Conservation (phyloP, 1,140 invertebrate genomes). For the Olivierus martensii region DNA sequence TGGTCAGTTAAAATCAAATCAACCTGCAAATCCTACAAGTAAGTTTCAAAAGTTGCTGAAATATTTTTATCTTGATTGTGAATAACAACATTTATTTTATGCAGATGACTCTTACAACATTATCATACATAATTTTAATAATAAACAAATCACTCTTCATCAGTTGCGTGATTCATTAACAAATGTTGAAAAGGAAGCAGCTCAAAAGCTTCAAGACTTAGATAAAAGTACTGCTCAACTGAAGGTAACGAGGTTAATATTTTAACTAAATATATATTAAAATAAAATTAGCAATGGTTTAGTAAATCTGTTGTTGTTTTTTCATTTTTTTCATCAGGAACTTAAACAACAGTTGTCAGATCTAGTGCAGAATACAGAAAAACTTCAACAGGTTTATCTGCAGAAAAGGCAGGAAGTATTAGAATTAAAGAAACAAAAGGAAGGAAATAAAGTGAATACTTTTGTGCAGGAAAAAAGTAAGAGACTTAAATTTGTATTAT, state of each 20-base stretch:
- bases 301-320: neutral
- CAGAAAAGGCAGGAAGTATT: constrained; percentile 37
- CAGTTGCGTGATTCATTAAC: constrained; percentile 62
- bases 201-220: constrained; percentile 60
- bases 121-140: constrained; percentile 57
- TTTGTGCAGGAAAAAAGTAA: neutral
- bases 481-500: too few relatives aligned
- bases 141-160: constrained; percentile 59
- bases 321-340: constrained; percentile 31
- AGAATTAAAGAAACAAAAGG: constrained; percentile 32
- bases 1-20: constrained; percentile 13
- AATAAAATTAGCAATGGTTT: neutral
- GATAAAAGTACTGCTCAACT: constrained; percentile 67
- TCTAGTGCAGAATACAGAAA: constrained; percentile 41
- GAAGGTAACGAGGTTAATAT: constrained; percentile 5
- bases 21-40: constrained; percentile 16
- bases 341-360: constrained; percentile 44
- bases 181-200: constrained; percentile 47
- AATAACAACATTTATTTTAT: neutral
- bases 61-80: neutral
- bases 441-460: constrained; percentile 11
- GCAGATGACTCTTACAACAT: constrained; percentile 47
- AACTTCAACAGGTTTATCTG: constrained; percentile 43
- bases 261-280: too few relatives aligned
- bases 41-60: too few relatives aligned